A percentile compares a stretch with the other conserved stretches of the same genome.
These are phyloP conservation scores for Bungarus multicinctus DNA, from an alignment of 2,113 vertebrate species.

Conservation along the genomic window DNA sequence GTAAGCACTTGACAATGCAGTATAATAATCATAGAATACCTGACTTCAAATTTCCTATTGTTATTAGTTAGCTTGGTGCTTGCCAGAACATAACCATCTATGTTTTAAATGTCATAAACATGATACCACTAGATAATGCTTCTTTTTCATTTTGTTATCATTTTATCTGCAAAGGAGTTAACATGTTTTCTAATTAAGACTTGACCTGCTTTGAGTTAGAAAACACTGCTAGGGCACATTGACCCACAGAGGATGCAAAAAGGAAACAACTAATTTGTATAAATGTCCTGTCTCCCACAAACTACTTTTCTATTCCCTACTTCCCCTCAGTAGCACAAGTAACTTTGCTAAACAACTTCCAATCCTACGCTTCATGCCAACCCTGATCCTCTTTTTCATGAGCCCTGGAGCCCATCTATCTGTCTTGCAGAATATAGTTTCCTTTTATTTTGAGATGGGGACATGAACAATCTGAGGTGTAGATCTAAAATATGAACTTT, in stretches of 20 bases:
- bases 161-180: constrained; percentile 37
- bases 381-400: not conserved
- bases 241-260: not conserved
- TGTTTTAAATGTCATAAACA: constrained; percentile 65
- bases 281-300: not conserved
- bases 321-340: not conserved
- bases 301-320: not conserved
- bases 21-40: constrained; percentile 56
- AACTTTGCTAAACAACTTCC: not conserved
- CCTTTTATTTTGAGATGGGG: not conserved
- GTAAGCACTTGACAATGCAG: constrained; percentile 43
- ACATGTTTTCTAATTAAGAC: constrained; percentile 28
- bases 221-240: not conserved
- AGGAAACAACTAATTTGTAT: not conserved
- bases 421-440: not conserved
- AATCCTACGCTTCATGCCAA: not conserved
- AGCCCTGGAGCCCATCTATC: not conserved
- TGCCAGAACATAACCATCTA: constrained; percentile 43
- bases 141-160: constrained; percentile 38
- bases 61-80: constrained; percentile 66
- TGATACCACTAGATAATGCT: constrained; percentile 42
- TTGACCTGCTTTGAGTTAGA: not conserved
- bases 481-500: not conserved
- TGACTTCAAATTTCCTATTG: constrained; percentile 59
- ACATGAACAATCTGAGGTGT: not conserved